Evolutionary conservation across 2,113 vertebrate genomes (phyloP), one percentile per base, ranked within the genome.

Genomic region (Ceyx margarethae): DNA sequence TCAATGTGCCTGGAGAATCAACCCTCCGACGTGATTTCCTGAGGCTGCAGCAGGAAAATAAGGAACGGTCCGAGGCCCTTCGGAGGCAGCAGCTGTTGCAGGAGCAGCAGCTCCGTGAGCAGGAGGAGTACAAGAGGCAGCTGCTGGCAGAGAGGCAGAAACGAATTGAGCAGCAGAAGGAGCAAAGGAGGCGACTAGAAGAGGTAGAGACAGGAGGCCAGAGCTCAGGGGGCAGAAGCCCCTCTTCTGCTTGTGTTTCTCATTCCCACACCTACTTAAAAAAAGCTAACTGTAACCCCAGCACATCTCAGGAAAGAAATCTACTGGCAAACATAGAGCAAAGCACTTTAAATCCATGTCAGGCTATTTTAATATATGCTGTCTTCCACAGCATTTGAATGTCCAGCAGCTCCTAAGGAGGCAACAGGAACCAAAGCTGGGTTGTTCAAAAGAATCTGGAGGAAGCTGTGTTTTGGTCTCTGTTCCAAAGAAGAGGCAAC

Each of bases 21-120:
- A 99, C 99, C 4, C 96, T 99, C 81, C 98, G 99, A 25, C 98
- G 99, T 40, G 99, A 99, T 98, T 99, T 99, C 97, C 98, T 99
- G 96, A 98, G 99, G 8, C 97, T 99, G 83, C 99, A 99, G 97
- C 99, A 99, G 98, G 99, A 99, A 98, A 99, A 99, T 97, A 99
- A 99, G 98, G 99, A 99, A 91, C 98, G 99, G 15, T 99, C 99
- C 0, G 99, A 99, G 97, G 99, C 99, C 14, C 98, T 99, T 96
- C 98, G 99, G 51, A 98, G 99, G 73, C 99, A 99, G 94, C 99
- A 99, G 97, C 98, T 99, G 40, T 98, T 99, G 12, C 99, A 99
- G 97, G 99, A 99, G 94, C 99, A 99, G 86, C 99, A 99, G 97
- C 98, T 99, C 78, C 98, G 99, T 0, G 99, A 99, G 92, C 99